Percentiles rank a stretch among this genome's conserved stretches.
Conservation (phyloP, 2,113 vertebrate species). For the Catharus minimus region DNA sequence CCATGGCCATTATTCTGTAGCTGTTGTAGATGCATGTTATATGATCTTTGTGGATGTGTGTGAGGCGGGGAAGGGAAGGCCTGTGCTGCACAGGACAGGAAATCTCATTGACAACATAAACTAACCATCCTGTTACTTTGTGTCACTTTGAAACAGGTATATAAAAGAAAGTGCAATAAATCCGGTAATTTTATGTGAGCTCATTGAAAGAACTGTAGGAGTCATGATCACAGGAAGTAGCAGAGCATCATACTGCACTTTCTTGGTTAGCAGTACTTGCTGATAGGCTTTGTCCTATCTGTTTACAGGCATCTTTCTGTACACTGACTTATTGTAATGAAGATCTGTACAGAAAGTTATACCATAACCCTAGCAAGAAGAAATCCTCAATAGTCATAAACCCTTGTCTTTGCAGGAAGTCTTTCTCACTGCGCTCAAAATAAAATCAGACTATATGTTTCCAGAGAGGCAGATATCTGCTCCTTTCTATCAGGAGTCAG, state of each 20-base stretch:
- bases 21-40: background rate
- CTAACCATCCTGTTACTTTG: background rate
- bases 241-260: rapidly evolving
- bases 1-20: background rate
- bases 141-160: background rate
- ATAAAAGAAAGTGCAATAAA: background rate
- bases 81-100: background rate
- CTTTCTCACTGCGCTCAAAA: background rate
- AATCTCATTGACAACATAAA: background rate
- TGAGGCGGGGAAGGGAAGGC: background rate
- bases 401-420: background rate
- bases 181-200: background rate
- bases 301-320: background rate
- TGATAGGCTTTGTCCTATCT: background rate
- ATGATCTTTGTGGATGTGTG: background rate
- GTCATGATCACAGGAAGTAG: background rate
- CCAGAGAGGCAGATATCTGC: background rate
- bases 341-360: background rate
- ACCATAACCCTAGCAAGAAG: background rate
- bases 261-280: background rate
- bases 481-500: background rate
- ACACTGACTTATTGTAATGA: background rate
- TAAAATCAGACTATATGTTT: background rate
- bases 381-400: background rate
- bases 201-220: background rate